Evolutionary conservation across 2,113 vertebrate species (phyloP).

Genomic region (Copsychus sechellarum): DNA sequence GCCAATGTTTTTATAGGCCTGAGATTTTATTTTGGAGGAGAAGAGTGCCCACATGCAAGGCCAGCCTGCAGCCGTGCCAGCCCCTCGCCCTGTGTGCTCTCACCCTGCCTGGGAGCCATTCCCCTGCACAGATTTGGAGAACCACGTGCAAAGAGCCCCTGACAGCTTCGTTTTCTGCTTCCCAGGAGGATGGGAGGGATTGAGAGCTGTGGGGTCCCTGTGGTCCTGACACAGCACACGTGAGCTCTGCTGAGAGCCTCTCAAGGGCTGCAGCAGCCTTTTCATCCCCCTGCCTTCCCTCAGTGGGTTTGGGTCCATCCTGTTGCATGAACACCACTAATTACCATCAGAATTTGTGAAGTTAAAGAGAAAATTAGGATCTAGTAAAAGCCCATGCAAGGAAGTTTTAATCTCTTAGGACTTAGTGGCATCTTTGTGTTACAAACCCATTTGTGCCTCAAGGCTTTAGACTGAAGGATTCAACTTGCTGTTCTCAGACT

Average conservation of each 20-base stretch:
- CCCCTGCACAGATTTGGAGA: background rate
- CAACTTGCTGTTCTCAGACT: background rate
- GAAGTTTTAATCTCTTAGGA: background rate
- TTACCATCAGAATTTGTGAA: background rate
- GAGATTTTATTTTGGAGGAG: background rate
- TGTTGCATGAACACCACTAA: background rate
- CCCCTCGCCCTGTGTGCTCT: background rate
- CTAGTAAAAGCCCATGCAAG: background rate
- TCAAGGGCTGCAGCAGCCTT: rapidly evolving
- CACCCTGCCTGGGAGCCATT: background rate
- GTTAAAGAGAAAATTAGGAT: background rate
- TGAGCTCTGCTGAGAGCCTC: background rate
- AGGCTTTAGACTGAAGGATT: background rate
- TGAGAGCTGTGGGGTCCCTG: background rate
- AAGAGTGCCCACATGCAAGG: rapidly evolving
- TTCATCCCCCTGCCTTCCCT: background rate
- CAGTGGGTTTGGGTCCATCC: background rate
- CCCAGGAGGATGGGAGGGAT: background rate
- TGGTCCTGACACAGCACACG: background rate
- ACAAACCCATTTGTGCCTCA: background rate
- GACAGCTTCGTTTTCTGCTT: background rate
- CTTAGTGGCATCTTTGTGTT: background rate
- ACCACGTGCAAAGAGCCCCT: rapidly evolving
- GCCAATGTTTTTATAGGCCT: constrained; percentile 4
- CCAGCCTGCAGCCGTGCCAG: background rate